phyloP scores from a whole-genome alignment of 2,113 vertebrate genomes.

The Microtus montanus region DNA sequence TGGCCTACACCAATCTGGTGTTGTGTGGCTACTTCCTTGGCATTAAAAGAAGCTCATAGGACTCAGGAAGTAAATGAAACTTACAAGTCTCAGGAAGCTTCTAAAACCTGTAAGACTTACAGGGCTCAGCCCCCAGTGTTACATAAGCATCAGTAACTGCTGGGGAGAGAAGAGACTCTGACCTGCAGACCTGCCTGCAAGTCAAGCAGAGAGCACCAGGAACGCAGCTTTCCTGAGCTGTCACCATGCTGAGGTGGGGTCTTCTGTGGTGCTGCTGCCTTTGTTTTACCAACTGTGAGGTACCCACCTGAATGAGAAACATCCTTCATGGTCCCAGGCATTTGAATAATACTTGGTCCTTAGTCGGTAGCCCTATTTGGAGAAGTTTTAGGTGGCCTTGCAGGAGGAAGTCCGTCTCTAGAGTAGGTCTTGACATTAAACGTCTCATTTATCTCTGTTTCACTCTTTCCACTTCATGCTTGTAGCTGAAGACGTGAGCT shows the following conservation, averaged over 20 bases:
- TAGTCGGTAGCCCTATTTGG: background rate
- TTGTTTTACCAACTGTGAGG: background rate
- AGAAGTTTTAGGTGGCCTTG: background rate
- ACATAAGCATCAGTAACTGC: background rate
- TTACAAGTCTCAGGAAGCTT: background rate
- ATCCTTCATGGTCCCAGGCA: background rate
- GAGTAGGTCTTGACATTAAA: background rate
- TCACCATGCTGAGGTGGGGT: background rate
- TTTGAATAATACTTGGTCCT: background rate
- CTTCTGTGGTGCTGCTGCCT: background rate
- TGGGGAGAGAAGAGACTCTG: background rate
- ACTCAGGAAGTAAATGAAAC: background rate
- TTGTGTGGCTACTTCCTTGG: background rate
- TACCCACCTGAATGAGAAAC: background rate
- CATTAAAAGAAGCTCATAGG: background rate
- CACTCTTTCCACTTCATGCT: background rate
- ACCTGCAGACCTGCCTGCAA: background rate
- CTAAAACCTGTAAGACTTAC: background rate
- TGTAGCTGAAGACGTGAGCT: background rate
- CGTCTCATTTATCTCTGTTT: background rate
- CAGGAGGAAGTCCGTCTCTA: background rate
- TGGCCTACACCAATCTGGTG: background rate
- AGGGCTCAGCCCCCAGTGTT: background rate
- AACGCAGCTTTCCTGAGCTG: background rate
- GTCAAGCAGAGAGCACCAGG: background rate